Evolutionary conservation across 2,113 vertebrate genomes (phyloP).

Genomic region (Heliornis fulica): DNA sequence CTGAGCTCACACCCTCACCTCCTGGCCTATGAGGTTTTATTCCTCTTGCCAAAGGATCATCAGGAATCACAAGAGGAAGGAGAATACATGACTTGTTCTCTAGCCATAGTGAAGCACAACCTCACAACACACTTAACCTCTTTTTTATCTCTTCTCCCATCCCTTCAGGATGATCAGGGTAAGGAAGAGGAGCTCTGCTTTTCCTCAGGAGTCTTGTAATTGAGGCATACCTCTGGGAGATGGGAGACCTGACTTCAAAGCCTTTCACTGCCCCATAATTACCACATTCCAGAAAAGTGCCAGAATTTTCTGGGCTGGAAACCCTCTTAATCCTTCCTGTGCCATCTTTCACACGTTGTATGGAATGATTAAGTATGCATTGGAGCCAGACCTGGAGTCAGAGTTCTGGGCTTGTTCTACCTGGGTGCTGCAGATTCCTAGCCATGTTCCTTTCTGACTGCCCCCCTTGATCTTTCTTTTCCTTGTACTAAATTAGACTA

Average conservation of each 20-base stretch:
- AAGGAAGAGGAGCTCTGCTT: neutral
- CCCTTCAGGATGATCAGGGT: neutral
- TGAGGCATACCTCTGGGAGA: neutral
- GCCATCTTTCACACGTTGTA: neutral
- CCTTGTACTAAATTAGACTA: neutral
- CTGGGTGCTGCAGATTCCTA: neutral
- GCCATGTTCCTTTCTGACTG: neutral
- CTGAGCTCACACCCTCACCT: neutral
- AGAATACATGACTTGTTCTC: neutral
- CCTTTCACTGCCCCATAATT: neutral
- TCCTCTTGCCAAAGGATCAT: fast-evolving
- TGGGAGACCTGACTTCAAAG: neutral
- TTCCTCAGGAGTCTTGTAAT: neutral
- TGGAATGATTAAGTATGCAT: neutral
- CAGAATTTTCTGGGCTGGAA: constrained; percentile 21
- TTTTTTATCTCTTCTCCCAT: neutral
- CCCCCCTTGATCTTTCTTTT: neutral
- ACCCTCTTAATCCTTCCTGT: constrained; percentile 21
- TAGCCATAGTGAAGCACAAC: neutral
- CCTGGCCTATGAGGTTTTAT: neutral
- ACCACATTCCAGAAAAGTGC: neutral
- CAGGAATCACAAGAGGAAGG: neutral
- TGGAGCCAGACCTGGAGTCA: neutral
- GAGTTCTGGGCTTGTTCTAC: neutral
- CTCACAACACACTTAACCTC: neutral